phyloP scores from a whole-genome alignment of 2,888 invertebrate species.

The Xestia xanthographa region DNA sequence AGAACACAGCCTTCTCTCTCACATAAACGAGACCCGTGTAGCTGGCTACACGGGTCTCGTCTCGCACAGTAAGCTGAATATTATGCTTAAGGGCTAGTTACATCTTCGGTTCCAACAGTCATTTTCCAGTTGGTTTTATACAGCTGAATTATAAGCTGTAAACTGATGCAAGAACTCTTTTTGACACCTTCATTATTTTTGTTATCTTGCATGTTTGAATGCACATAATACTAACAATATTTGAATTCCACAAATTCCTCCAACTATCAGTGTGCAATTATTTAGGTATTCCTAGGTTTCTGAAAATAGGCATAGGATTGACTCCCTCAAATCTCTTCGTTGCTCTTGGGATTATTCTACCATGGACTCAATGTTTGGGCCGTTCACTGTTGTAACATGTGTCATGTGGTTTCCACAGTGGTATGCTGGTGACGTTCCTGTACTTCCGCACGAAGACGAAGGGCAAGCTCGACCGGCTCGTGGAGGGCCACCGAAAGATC shows the following conservation, averaged over 20 bases:
- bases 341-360: background rate
- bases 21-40: too few species aligned
- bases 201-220: background rate
- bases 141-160: too few species aligned
- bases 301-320: background rate
- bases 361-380: too few species aligned
- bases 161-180: too few species aligned
- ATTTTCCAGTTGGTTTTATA: too few species aligned
- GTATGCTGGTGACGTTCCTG: conserved; percentile 95
- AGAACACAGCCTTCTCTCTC: too few species aligned
- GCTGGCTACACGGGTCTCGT: too few species aligned
- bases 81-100: too few species aligned
- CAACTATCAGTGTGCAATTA: background rate
- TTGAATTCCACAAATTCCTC: background rate
- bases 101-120: too few species aligned
- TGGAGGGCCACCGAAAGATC: conserved; percentile 92
- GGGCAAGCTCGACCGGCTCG: conserved; percentile 92
- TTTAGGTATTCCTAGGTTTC: background rate
- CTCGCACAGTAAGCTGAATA: too few species aligned
- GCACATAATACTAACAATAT: background rate
- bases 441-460: conserved; percentile 95
- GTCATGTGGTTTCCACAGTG: conserved; percentile 88
- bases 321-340: background rate
- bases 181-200: too few species aligned
- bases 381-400: background rate